Percentiles rank a stretch among this genome's conserved stretches.
Evolutionary conservation across 2,113 vertebrate species (phyloP).

Genomic region (Nyctibius bracteatus): DNA sequence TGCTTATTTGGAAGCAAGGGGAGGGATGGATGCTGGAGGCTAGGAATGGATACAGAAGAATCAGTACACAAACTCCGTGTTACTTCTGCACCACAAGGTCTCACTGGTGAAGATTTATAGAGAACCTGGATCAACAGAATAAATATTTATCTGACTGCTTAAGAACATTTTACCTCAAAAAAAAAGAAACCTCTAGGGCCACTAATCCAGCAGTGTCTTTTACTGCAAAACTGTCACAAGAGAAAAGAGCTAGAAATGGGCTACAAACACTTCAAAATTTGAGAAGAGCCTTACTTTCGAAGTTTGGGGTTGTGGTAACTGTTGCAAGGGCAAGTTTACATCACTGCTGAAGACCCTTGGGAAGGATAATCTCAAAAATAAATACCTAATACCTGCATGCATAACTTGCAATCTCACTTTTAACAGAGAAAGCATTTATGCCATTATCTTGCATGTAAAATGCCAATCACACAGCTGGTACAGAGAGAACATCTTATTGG

Average conservation of each 20-base stretch:
- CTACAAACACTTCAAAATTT: neutral
- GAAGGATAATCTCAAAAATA: neutral
- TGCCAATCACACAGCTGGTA: neutral
- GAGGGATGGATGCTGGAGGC: neutral
- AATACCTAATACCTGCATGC: neutral
- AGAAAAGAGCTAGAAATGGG: neutral
- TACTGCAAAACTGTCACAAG: neutral
- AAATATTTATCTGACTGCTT: neutral
- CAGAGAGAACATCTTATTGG: neutral
- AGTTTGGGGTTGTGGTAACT: neutral
- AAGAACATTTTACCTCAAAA: neutral
- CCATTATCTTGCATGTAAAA: neutral
- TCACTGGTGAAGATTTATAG: neutral
- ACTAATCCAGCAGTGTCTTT: neutral
- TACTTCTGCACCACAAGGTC: neutral
- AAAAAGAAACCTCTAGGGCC: neutral
- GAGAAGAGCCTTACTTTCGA: neutral
- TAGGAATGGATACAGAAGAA: neutral
- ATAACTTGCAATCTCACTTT: neutral
- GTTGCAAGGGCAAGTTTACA: neutral
- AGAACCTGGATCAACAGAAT: neutral
- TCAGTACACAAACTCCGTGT: neutral
- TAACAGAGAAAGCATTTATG: neutral
- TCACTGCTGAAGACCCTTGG: neutral
- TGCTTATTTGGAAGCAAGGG: neutral